These are phyloP conservation scores for Virgularia gustaviana DNA, from an alignment of 92 coral and sea anemone genomes.

Conservation along the genomic window DNA sequence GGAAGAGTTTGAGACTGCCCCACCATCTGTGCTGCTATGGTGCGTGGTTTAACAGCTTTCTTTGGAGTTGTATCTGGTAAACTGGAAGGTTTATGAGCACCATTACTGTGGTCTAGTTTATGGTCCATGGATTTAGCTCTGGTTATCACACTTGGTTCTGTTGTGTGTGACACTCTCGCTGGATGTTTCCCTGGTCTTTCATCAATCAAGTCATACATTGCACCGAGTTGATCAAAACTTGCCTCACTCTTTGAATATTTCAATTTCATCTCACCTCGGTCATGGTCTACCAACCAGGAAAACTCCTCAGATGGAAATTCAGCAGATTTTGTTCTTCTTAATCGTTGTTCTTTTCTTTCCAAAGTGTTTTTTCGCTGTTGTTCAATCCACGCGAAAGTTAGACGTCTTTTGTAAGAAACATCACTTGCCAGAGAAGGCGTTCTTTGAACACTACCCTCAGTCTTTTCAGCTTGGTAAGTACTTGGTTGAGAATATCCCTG, in stretches of 20 bases:
- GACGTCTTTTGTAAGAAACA: constrained; percentile 6
- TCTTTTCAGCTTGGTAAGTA: too few species aligned
- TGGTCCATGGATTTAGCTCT: constrained; percentile 16
- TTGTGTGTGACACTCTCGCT: not conserved
- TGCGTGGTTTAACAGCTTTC: too few species aligned
- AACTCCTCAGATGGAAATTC: constrained; percentile 2
- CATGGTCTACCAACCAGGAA: not conserved
- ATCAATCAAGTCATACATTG: constrained; percentile 17
- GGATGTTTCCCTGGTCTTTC: not conserved
- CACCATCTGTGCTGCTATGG: too few species aligned
- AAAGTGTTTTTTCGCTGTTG: constrained; percentile 5
- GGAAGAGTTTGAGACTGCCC: too few species aligned
- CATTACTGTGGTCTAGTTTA: not conserved
- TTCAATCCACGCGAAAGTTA: constrained; percentile 26
- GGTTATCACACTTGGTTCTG: constrained; percentile 1
- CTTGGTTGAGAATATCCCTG: too few species aligned
- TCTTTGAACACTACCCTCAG: not conserved
- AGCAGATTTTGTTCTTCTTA: constrained; percentile 13
- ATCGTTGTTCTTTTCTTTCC: constrained; percentile 4
- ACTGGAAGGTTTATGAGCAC: too few species aligned
- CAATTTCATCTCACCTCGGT: not conserved
- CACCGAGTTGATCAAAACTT: constrained; percentile 14
- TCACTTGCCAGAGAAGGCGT: constrained; percentile 7
- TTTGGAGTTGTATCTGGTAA: too few species aligned
- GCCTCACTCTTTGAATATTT: constrained; percentile 22